Percentiles rank a stretch among this genome's conserved stretches.
Evolutionary conservation across 2,888 invertebrate species (phyloP).

Genomic region (Drosophila fulvimacula): DNA sequence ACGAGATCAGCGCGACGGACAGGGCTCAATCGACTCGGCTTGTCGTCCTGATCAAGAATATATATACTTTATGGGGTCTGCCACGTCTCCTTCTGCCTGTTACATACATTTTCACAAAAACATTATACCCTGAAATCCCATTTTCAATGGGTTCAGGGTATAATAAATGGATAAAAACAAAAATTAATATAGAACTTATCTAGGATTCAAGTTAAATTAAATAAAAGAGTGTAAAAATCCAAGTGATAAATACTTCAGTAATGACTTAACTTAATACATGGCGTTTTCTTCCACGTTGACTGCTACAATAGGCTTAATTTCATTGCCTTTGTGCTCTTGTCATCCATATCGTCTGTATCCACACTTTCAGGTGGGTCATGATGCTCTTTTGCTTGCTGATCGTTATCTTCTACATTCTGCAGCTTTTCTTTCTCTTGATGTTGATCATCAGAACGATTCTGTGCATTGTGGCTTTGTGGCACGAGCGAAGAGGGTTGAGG

Average conservation of each 20-base stretch:
- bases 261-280: slow-evolving; percentile 17
- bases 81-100: too few relatives aligned
- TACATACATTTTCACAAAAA: too few relatives aligned
- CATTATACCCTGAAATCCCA: too few relatives aligned
- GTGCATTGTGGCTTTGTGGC: slow-evolving; percentile 69
- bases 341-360: slow-evolving; percentile 41
- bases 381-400: slow-evolving; percentile 27
- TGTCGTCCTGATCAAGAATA: background rate
- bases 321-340: background rate
- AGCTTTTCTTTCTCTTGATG: slow-evolving; percentile 47
- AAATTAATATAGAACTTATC: background rate
- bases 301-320: slow-evolving; percentile 66
- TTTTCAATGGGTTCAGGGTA: too few relatives aligned
- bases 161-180: background rate
- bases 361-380: slow-evolving; percentile 47
- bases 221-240: background rate
- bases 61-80: too few relatives aligned
- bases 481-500: slow-evolving; percentile 83
- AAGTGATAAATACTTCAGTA: background rate
- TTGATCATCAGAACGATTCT: slow-evolving; percentile 77
- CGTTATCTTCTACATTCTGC: slow-evolving; percentile 26
- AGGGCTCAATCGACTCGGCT: too few relatives aligned
- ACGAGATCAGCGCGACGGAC: too few relatives aligned
- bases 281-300: slow-evolving; percentile 57
- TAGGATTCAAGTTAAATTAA: background rate